Percentiles rank a stretch among this genome's conserved stretches.
Evolutionary conservation across 2,888 invertebrate species (phyloP).

Genomic region (Pollenia griseotomentosa): DNA sequence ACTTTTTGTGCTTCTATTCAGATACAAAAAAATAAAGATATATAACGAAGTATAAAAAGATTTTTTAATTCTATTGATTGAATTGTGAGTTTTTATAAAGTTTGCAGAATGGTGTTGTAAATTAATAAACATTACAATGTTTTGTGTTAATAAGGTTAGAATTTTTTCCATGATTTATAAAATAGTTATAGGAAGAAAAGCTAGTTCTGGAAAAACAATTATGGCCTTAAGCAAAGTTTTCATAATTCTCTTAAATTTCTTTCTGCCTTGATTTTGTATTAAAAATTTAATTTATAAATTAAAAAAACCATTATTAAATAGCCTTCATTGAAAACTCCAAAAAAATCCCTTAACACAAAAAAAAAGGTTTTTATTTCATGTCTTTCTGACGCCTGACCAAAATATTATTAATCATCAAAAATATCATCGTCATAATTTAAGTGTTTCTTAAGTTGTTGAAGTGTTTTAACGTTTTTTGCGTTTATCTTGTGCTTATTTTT

Average conservation of each 20-base stretch:
- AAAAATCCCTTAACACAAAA: not conserved
- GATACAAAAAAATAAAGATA: too few relatives aligned
- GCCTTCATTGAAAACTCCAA: constrained; percentile 35
- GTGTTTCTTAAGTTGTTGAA: constrained; percentile 46
- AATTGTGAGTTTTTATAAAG: too few relatives aligned
- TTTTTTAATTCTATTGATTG: too few relatives aligned
- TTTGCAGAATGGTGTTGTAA: too few relatives aligned
- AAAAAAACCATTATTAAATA: constrained; percentile 39
- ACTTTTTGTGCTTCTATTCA: too few relatives aligned
- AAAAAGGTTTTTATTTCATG: not conserved
- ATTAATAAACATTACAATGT: too few relatives aligned
- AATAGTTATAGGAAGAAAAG: too few relatives aligned
- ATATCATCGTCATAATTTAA: constrained; percentile 43
- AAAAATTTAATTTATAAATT: not conserved
- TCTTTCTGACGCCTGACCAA: constrained; percentile 20
- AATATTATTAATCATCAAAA: constrained; percentile 40
- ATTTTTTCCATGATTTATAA: too few relatives aligned
- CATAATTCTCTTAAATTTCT: too few relatives aligned
- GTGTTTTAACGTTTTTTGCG: not conserved
- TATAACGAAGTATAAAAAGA: too few relatives aligned
- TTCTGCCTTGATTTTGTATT: too few relatives aligned
- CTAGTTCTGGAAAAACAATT: not conserved
- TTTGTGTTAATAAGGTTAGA: too few relatives aligned
- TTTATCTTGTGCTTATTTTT: constrained; percentile 27
- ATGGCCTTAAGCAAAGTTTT: not conserved